A percentile compares a stretch with the other conserved stretches of the same genome.
Evolutionary conservation across 2,113 vertebrate genomes (phyloP).

Genomic region (Xenus cinereus): DNA sequence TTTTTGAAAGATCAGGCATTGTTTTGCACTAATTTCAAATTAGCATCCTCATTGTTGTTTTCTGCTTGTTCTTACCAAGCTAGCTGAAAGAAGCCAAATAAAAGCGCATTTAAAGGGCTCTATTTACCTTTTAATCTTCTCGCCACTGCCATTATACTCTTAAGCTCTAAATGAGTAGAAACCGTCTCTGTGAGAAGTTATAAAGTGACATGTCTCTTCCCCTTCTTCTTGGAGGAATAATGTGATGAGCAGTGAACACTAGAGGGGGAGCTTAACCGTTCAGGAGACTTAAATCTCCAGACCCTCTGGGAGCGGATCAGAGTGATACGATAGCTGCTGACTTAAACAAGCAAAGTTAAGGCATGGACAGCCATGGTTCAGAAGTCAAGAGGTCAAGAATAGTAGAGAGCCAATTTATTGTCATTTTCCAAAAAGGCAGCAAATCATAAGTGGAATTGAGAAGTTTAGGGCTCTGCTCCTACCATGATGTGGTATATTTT

Average conservation of each 20-base stretch:
- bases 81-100: background rate
- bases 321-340: conserved; percentile 72
- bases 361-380: conserved; percentile 81
- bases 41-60: background rate
- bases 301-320: conserved; percentile 71
- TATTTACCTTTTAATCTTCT: conserved; percentile 22
- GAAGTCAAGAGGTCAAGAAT: conserved; percentile 85
- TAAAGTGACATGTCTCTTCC: conserved; percentile 39
- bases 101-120: background rate
- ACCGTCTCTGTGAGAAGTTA: conserved; percentile 19
- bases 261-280: conserved; percentile 97
- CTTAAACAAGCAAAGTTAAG: conserved; percentile 79
- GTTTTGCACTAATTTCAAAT: background rate
- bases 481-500: conserved; percentile 81
- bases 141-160: background rate
- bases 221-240: conserved; percentile 70
- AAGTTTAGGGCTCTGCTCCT: conserved; percentile 79
- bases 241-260: conserved; percentile 87
- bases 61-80: background rate
- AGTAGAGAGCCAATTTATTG: conserved; percentile 81
- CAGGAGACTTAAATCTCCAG: conserved; percentile 70
- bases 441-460: conserved; percentile 76
- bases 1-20: background rate
- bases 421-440: conserved; percentile 69
- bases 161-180: conserved; percentile 1